Evolutionary conservation across 2,113 vertebrate species (phyloP).

Genomic region (Pipa parva): DNA sequence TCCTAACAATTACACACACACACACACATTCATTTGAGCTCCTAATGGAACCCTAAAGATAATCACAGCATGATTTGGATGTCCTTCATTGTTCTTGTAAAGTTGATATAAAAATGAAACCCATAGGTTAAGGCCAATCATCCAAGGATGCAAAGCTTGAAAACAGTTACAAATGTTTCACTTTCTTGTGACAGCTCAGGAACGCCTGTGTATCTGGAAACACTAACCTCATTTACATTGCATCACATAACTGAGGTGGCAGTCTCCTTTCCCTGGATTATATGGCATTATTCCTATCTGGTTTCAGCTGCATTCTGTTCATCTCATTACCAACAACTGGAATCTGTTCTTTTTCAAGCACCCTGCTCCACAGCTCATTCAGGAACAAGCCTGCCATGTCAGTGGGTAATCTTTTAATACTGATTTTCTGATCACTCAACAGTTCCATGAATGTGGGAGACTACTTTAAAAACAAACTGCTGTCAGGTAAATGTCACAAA

Average conservation of each 20-base stretch:
- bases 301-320: constrained; percentile 1
- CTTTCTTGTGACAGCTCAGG: background rate
- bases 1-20: no score
- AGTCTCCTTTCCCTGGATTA: background rate
- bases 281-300: background rate
- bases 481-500: background rate
- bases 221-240: constrained; percentile 4
- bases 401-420: background rate
- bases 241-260: constrained; percentile 6
- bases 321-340: constrained; percentile 1
- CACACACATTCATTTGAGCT: background rate
- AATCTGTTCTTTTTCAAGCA: background rate
- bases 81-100: background rate
- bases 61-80: background rate
- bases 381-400: background rate
- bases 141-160: constrained; percentile 9
- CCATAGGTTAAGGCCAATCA: background rate
- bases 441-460: background rate
- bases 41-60: background rate
- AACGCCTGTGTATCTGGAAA: constrained; percentile 9
- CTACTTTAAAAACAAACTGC: background rate
- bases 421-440: background rate
- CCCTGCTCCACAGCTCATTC: background rate
- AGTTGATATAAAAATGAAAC: background rate
- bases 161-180: constrained; percentile 8